These are phyloP conservation scores for Pachycephala philippinensis DNA, from an alignment of 2,113 vertebrate species.

Conservation along the genomic window DNA sequence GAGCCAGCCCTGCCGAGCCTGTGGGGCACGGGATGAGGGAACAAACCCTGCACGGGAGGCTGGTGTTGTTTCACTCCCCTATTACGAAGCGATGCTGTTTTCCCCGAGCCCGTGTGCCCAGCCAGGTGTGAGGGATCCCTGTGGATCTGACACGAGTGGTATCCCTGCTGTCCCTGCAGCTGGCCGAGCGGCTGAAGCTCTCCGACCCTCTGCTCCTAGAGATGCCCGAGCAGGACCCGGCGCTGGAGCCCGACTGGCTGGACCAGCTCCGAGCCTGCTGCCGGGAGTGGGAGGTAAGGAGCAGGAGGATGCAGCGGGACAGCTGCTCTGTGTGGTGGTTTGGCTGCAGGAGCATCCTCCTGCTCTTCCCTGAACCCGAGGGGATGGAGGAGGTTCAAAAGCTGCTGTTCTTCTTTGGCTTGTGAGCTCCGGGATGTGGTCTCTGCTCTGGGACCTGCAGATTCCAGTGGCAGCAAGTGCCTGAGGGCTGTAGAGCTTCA, in stretches of 20 bases:
- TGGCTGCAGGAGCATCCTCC: not conserved
- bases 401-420: not conserved
- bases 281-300: slow-evolving; percentile 68
- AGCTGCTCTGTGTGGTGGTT: fast-evolving
- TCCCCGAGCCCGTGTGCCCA: fast-evolving
- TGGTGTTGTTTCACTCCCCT: fast-evolving
- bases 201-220: slow-evolving; percentile 77
- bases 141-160: fast-evolving
- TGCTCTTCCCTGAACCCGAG: not conserved
- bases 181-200: slow-evolving; percentile 82
- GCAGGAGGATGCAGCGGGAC: not conserved
- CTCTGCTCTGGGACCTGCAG: not conserved
- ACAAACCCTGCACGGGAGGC: not conserved
- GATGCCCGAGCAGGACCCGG: slow-evolving; percentile 9
- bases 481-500: not conserved
- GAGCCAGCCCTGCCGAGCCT: not conserved
- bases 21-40: fast-evolving
- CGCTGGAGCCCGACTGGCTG: slow-evolving; percentile 81
- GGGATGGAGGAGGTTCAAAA: not conserved
- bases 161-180: slow-evolving; percentile 51
- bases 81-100: not conserved
- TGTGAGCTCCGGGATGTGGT: not conserved
- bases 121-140: fast-evolving
- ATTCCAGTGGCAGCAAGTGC: not conserved
- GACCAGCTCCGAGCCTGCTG: slow-evolving; percentile 62